Conservation (phyloP, 2,797 vertebrate genomes). For the Benthosema pterotum region DNA sequence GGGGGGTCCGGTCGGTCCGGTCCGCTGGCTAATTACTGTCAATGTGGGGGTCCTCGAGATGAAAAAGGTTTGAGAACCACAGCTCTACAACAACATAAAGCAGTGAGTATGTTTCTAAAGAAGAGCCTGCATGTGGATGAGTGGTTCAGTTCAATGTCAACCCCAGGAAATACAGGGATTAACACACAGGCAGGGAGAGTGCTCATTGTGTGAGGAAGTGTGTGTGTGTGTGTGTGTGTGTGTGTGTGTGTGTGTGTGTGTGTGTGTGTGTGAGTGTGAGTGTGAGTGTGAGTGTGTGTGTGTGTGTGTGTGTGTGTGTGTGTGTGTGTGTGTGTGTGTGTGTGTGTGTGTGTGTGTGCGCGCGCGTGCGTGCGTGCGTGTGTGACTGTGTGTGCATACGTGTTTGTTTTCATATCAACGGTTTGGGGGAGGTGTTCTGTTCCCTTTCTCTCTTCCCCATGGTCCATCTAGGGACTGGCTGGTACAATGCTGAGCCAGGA, state of each 20-base stretch:
- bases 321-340: conserved; percentile 6
- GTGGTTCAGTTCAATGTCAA: conserved; percentile 6
- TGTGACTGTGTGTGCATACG: conserved; percentile 6
- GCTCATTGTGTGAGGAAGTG: too few relatives aligned
- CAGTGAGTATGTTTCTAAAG: conserved; percentile 21
- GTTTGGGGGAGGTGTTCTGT: conserved; percentile 38
- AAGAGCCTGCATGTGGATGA: conserved; percentile 12
- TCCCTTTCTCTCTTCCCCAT: conserved; percentile 11
- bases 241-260: conserved; percentile 12
- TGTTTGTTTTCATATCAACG: conserved; percentile 65
- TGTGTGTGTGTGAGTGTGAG: conserved; percentile 46
- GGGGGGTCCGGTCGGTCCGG: too few relatives aligned
- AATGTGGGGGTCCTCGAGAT: too few relatives aligned
- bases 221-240: conserved; percentile 48
- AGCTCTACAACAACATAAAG: too few relatives aligned
- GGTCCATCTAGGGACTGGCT: conserved; percentile 28
- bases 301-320: conserved; percentile 51
- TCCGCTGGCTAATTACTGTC: too few relatives aligned
- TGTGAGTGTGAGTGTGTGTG: conserved; percentile 58
- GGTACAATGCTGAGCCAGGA: conserved; percentile 15
- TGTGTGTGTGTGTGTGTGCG: conserved; percentile 52
- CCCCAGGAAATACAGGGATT: conserved; percentile 64
- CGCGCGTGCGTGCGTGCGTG: conserved; percentile 58
- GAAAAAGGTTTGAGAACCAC: too few relatives aligned
- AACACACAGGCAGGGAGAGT: conserved; percentile 35